Evolutionary conservation across 2,113 vertebrate genomes (phyloP).

Genomic region (Perca schrenkii): DNA sequence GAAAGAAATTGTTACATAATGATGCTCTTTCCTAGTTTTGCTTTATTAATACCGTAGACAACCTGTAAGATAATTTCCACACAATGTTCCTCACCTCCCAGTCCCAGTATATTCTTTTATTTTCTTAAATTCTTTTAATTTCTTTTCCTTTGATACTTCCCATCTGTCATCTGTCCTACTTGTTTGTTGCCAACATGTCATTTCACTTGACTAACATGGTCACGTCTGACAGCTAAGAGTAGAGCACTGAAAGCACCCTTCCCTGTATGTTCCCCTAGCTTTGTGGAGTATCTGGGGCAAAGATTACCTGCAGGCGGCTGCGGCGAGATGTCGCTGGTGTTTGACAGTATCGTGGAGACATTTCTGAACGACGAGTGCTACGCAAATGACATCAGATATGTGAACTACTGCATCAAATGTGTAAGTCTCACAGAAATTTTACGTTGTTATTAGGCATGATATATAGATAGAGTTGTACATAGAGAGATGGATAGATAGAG

Average conservation of each 20-base stretch:
- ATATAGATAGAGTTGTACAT: too few species aligned
- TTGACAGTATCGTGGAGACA: slow-evolving; percentile 86
- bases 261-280: slow-evolving; percentile 77
- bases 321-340: slow-evolving; percentile 72
- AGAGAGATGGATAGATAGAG: too few species aligned
- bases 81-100: too few species aligned
- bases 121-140: too few species aligned
- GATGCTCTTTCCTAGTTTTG: too few species aligned
- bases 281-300: slow-evolving; percentile 85
- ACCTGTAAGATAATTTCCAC: too few species aligned
- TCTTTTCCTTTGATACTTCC: not conserved
- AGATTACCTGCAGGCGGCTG: slow-evolving; percentile 63
- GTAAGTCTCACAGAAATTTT: slow-evolving; percentile 80
- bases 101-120: too few species aligned
- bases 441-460: too few species aligned
- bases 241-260: not conserved
- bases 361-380: slow-evolving; percentile 87
- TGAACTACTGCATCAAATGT: slow-evolving; percentile 89
- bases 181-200: not conserved
- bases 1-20: too few species aligned
- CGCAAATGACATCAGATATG: slow-evolving; percentile 86
- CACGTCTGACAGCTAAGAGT: not conserved
- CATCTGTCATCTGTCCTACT: not conserved
- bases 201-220: not conserved
- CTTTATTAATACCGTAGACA: too few species aligned